Evolutionary conservation across 2,888 invertebrate genomes (phyloP), one percentile per base, ranked within the genome.

Genomic region (Trissolcus japonicus): DNA sequence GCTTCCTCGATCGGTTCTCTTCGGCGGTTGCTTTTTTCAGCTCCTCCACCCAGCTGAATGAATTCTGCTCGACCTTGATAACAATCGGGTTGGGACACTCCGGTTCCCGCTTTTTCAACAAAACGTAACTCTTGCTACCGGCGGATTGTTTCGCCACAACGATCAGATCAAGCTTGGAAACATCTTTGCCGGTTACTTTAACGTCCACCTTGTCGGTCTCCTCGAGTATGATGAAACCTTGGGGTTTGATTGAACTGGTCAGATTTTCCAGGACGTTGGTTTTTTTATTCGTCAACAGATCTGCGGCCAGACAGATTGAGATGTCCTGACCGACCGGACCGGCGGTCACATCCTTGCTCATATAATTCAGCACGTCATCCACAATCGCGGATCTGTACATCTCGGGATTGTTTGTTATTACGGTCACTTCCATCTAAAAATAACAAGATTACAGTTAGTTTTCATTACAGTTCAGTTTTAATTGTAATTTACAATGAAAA

Each of bases 11-110:
- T 21, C 89, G 87, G 85, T 93, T 92, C 59, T 93, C 91, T 72
- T 92, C 92, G 77, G 92, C 92, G 87, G 98, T 86, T 0, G 94
- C 93, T 0, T 91, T 91, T 88, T 97, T 97, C 43, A 98, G 90
- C 9, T 91, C 90, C 56, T 95, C 95, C 56, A 98, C 93, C 98
- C 98, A 98, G 1, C 88, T 88, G 89, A 93, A 96, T 84, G 92
- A 91, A 72, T 92, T 92, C 84, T 95, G 95, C 0, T 93, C 92
- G 21, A 95, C 90, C 78, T 93, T 91, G 1, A 96, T 89, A 0
- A 95, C 90, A n/a, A 91, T 89, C 54, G 88, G 85, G 50, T 86
- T 88, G 0, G 83, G 60, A 16, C 4, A 1, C 4, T 90, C 90
- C 57, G 86, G 85, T 25, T 89, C 85, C 0, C 84, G 83, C 83